A percentile compares a stretch with the other conserved stretches of the same genome.
phyloP scores from a whole-genome alignment of 1,140 invertebrate genomes.

The Drosophila willistoni region DNA sequence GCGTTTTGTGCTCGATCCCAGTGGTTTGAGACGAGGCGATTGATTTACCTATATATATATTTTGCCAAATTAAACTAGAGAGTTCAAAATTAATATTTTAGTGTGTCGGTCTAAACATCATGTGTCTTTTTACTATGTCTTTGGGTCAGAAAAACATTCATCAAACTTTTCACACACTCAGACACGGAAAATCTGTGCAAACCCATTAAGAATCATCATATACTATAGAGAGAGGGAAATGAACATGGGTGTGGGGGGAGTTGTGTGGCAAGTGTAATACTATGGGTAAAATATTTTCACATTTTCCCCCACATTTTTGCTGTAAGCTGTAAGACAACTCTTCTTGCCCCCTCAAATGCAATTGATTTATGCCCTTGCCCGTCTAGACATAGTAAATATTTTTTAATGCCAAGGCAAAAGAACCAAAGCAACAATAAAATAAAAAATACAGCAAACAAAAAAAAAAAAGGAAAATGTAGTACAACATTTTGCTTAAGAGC shows the following conservation, averaged over 20 bases:
- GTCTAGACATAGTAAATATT: conserved; percentile 82
- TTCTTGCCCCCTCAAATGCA: conserved; percentile 51
- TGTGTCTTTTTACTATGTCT: conserved; percentile 4
- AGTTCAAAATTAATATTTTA: conserved; percentile 5
- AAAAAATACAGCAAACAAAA: conserved; percentile 26
- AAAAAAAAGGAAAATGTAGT: conserved; percentile 37
- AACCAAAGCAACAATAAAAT: conserved; percentile 36
- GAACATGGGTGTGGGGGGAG: background rate
- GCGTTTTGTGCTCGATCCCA: conserved; percentile 73
- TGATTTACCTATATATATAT: conserved; percentile 28
- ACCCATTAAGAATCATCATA: background rate
- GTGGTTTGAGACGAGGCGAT: conserved; percentile 59
- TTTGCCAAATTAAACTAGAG: conserved; percentile 52
- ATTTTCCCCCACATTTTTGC: background rate
- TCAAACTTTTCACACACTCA: background rate
- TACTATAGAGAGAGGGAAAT: background rate
- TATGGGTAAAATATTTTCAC: conserved; percentile 4
- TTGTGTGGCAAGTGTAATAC: background rate
- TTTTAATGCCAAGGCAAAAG: conserved; percentile 66
- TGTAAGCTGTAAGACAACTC: conserved; percentile 39
- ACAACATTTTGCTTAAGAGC: conserved; percentile 52
- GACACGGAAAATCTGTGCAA: background rate
- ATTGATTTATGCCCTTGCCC: conserved; percentile 73
- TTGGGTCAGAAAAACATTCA: conserved; percentile 2
- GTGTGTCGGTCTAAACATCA: background rate